Conservation (phyloP, 2,888 invertebrate species). For the Callimorpha dominula region DNA sequence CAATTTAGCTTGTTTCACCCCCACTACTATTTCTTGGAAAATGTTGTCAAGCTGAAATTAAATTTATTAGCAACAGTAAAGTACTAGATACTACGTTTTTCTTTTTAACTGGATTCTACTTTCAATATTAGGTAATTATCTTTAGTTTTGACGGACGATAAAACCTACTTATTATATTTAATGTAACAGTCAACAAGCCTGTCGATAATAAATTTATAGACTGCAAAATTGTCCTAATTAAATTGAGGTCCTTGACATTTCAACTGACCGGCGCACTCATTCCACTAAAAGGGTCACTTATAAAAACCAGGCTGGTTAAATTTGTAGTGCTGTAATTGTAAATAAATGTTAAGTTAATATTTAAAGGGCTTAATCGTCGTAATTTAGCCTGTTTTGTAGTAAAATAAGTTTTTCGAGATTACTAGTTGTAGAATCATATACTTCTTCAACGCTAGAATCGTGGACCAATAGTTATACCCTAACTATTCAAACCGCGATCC, state of each 20-base stretch:
- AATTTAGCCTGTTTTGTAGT: too few relatives aligned
- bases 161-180: too few relatives aligned
- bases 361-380: too few relatives aligned
- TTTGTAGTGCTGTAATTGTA: neutral
- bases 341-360: neutral
- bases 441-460: constrained; percentile 19
- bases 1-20: neutral
- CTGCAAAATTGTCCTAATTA: neutral
- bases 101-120: too few relatives aligned
- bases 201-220: too few relatives aligned
- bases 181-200: neutral
- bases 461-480: constrained; percentile 25
- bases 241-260: neutral
- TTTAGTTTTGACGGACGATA: too few relatives aligned
- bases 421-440: neutral
- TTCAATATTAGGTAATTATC: too few relatives aligned
- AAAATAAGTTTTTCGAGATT: too few relatives aligned
- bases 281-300: neutral
- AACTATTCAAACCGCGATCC: constrained; percentile 30
- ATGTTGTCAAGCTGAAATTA: neutral
- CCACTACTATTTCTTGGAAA: neutral
- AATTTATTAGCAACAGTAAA: neutral
- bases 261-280: neutral
- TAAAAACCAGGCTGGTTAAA: neutral
- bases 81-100: too few relatives aligned